These are phyloP conservation scores for Yoshiicerus persimilis DNA, from an alignment of 1,140 invertebrate species.

Conservation along the genomic window DNA sequence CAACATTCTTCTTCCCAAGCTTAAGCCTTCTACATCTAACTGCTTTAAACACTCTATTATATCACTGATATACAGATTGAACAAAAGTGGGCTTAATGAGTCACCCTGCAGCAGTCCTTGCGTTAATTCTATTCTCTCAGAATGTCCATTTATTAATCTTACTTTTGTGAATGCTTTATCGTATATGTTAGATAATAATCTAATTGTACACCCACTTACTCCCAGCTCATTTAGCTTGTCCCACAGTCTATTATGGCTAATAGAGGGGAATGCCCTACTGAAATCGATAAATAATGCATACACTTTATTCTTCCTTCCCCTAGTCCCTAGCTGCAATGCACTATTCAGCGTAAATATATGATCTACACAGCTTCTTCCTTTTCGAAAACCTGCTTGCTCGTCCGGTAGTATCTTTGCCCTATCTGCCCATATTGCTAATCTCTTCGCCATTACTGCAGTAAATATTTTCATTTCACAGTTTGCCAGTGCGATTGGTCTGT, in stretches of 20 bases:
- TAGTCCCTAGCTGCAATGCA: neutral
- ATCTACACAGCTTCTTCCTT: neutral
- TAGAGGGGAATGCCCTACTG: conserved; percentile 45
- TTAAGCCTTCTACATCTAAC: conserved; percentile 12
- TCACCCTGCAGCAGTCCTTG: conserved; percentile 49
- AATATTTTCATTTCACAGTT: neutral
- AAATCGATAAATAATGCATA: conserved; percentile 48
- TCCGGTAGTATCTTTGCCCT: neutral
- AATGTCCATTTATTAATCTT: conserved; percentile 1
- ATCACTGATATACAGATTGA: conserved; percentile 46
- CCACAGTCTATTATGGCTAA: conserved; percentile 44
- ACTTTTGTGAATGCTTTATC: conserved; percentile 24
- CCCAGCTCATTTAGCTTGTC: conserved; percentile 43
- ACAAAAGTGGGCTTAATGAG: conserved; percentile 45
- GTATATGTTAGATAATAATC: conserved; percentile 42
- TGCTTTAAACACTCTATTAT: conserved; percentile 23
- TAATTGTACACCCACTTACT: conserved; percentile 45
- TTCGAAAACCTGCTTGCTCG: neutral
- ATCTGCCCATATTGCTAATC: neutral
- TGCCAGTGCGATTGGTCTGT: neutral
- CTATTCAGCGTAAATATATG: neutral
- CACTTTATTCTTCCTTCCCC: conserved; percentile 28
- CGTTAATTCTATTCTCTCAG: conserved; percentile 28
- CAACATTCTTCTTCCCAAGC: neutral
- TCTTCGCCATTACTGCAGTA: neutral